Evolutionary conservation across 2,888 invertebrate genomes (phyloP).

Genomic region (Tridacna crocea): DNA sequence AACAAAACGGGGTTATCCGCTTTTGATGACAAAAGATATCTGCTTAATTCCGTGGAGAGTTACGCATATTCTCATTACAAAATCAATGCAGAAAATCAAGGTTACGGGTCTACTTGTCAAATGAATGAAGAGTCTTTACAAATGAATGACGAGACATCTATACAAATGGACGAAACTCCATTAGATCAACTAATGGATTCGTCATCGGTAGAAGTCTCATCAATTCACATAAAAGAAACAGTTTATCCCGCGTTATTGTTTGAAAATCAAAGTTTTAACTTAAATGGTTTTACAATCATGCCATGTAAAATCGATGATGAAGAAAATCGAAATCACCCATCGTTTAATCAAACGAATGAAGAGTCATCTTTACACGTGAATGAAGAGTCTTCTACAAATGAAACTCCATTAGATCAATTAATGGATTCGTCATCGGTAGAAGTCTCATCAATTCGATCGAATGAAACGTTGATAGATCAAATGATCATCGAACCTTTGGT

Average conservation of each 20-base stretch:
- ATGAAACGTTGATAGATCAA: neutral
- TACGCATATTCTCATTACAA: conserved; percentile 57
- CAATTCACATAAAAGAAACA: neutral
- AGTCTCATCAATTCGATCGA: neutral
- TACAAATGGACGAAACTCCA: neutral
- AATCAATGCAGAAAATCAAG: neutral
- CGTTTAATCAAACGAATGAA: neutral
- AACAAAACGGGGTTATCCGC: conserved; percentile 50
- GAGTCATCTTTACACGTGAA: no score
- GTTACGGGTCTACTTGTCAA: neutral
- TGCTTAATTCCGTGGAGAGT: conserved; percentile 43
- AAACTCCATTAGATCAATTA: neutral
- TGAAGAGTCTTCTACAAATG: neutral
- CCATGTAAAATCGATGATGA: neutral
- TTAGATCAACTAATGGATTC: neutral
- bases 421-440: neutral
- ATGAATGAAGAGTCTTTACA: neutral
- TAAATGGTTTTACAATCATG: neutral
- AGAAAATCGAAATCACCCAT: neutral
- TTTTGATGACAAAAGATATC: conserved; percentile 60
- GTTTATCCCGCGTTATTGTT: no score
- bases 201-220: no score
- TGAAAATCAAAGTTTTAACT: conserved; percentile 1
- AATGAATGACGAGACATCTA: neutral
- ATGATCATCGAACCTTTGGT: neutral